A percentile compares a stretch with the other conserved stretches of the same genome.
Conservation (phyloP, 1,140 invertebrate genomes). For the Lepidurus couesii region DNA sequence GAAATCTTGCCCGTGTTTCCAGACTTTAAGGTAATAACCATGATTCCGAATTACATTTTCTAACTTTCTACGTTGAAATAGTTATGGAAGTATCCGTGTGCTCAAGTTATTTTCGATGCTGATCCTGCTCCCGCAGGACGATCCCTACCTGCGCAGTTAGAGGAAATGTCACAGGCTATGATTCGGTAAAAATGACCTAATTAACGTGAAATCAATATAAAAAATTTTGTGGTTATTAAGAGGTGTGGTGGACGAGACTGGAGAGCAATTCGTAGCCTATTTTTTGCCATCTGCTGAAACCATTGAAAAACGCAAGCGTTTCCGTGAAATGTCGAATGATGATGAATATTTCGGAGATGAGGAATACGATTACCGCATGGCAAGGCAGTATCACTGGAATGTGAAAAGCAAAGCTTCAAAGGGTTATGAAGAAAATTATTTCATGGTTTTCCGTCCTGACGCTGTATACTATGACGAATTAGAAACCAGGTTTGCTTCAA, state of each 20-base stretch:
- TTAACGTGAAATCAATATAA: not conserved
- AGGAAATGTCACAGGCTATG: slow-evolving; percentile 98
- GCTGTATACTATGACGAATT: slow-evolving; percentile 95
- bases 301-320: slow-evolving; percentile 80
- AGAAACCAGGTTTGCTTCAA: slow-evolving; percentile 66
- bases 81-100: slow-evolving; percentile 95
- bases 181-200: slow-evolving; percentile 59
- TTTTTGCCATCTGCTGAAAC: slow-evolving; percentile 93
- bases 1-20: slow-evolving; percentile 86
- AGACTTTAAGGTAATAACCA: slow-evolving; percentile 69
- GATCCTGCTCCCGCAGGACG: slow-evolving; percentile 83
- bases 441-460: slow-evolving; percentile 83
- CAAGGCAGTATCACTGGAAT: slow-evolving; percentile 95
- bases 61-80: slow-evolving; percentile 41
- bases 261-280: slow-evolving; percentile 97
- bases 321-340: slow-evolving; percentile 65
- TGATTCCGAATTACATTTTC: not conserved
- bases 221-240: slow-evolving; percentile 50
- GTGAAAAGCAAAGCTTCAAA: slow-evolving; percentile 96
- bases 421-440: slow-evolving; percentile 98
- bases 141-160: slow-evolving; percentile 75
- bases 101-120: slow-evolving; percentile 97
- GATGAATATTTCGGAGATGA: slow-evolving; percentile 87
- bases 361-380: slow-evolving; percentile 92
- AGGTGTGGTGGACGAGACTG: slow-evolving; percentile 96